A percentile compares a stretch with the other conserved stretches of the same genome.
Conservation (phyloP, 2,888 invertebrate species). For the Pyrrhia umbra region DNA sequence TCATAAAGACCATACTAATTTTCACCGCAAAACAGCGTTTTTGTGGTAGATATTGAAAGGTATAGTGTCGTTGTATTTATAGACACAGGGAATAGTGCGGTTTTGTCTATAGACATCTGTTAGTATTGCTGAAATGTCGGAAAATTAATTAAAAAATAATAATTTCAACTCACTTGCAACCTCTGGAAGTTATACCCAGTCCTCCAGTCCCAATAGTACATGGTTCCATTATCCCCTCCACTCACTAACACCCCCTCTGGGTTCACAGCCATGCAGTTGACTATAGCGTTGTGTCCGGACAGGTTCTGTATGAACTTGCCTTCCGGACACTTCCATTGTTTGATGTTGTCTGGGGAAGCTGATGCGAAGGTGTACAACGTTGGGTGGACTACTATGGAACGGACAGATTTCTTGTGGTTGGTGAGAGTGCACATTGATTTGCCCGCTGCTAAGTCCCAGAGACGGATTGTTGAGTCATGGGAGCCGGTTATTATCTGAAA, state of each 20-base stretch:
- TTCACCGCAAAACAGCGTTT: too few relatives aligned
- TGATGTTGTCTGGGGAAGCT: constrained; percentile 99
- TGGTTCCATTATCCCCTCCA: constrained; percentile 99
- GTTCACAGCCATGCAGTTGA: constrained; percentile 99
- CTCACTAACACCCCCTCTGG: constrained; percentile 98
- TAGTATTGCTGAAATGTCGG: too few relatives aligned
- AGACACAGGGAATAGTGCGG: too few relatives aligned
- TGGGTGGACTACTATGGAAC: constrained; percentile 94
- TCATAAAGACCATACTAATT: too few relatives aligned
- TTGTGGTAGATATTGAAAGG: too few relatives aligned
- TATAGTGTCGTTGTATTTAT: too few relatives aligned
- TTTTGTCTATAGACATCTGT: too few relatives aligned
- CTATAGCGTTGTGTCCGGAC: constrained; percentile 98
- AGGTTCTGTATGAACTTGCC: constrained; percentile 99
- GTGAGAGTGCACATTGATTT: constrained; percentile 98
- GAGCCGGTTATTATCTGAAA: constrained; percentile 96
- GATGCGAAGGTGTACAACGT: constrained; percentile 98
- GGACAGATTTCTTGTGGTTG: constrained; percentile 99
- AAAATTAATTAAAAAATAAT: neutral
- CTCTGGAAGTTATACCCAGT: constrained; percentile 99
- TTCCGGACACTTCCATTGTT: constrained; percentile 99
- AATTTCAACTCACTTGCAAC: constrained; percentile 90
- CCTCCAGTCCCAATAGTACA: constrained; percentile 99
- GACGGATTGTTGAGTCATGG: constrained; percentile 98
- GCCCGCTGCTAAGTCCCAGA: constrained; percentile 99